A percentile compares a stretch with the other conserved stretches of the same genome.
Evolutionary conservation across 92 coral and sea anemone genomes (phyloP).

Genomic region (Phenganax marumi): DNA sequence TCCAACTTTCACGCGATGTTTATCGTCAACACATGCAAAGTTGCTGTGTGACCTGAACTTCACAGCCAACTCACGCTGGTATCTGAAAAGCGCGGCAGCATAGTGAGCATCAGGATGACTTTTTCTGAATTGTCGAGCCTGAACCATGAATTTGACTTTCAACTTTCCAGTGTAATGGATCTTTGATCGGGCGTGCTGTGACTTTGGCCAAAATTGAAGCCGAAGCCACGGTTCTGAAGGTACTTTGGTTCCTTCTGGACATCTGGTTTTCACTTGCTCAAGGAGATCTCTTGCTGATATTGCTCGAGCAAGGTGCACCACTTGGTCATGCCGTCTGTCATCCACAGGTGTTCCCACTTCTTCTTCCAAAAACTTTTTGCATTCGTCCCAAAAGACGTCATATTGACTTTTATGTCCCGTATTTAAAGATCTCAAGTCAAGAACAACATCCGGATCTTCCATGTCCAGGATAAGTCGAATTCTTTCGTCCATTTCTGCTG

Average conservation of each 20-base stretch:
- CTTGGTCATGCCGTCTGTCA: conserved; percentile 40
- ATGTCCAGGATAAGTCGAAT: conserved; percentile 44
- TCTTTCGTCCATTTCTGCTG: conserved; percentile 50
- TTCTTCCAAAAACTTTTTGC: conserved; percentile 41
- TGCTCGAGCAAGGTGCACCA: conserved; percentile 45
- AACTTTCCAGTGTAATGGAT: conserved; percentile 41
- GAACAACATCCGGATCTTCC: conserved; percentile 53
- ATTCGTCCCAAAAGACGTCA: conserved; percentile 35
- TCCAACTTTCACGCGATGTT: conserved; percentile 19
- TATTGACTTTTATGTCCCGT: conserved; percentile 43
- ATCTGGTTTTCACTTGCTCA: conserved; percentile 47
- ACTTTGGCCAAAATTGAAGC: conserved; percentile 52
- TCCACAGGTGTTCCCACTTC: conserved; percentile 48
- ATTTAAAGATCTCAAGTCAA: conserved; percentile 43
- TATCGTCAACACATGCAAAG: conserved; percentile 34
- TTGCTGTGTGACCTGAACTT: conserved; percentile 23
- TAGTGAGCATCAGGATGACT: conserved; percentile 51
- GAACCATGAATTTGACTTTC: conserved; percentile 51
- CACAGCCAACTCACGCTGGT: conserved; percentile 37
- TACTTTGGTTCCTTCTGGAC: conserved; percentile 45
- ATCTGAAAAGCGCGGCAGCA: conserved; percentile 55
- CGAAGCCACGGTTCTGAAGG: conserved; percentile 48
- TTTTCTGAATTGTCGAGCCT: conserved; percentile 47
- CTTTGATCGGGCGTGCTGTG: conserved; percentile 42
- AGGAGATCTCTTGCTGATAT: conserved; percentile 36